phyloP scores from a whole-genome alignment of 2,113 vertebrate species.

The Egretta garzetta region DNA sequence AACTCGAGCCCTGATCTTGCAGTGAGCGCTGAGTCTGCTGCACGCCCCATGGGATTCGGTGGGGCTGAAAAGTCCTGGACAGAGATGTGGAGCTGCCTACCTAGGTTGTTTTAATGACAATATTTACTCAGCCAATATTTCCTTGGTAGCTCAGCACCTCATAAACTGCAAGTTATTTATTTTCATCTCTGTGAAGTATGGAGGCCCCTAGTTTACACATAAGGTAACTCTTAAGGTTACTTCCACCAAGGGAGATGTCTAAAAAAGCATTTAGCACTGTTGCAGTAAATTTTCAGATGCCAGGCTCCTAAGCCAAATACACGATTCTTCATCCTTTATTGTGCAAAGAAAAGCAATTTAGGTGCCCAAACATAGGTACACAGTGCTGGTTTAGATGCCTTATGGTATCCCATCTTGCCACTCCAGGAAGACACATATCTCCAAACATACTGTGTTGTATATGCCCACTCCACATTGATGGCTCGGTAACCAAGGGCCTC shows the following conservation, averaged over 20 bases:
- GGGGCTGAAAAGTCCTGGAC: rapidly evolving
- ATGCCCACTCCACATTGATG: not conserved
- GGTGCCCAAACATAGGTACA: not conserved
- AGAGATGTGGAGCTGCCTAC: not conserved
- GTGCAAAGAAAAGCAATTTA: not conserved
- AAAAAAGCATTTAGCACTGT: not conserved
- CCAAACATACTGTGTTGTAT: not conserved
- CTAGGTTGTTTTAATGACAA: not conserved
- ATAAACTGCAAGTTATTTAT: not conserved
- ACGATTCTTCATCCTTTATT: not conserved
- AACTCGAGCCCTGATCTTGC: not conserved
- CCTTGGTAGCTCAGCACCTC: not conserved
- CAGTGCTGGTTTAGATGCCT: not conserved
- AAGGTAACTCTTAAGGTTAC: not conserved
- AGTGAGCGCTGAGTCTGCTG: rapidly evolving
- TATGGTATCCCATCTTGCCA: not conserved
- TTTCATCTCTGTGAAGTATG: not conserved
- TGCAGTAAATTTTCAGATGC: not conserved
- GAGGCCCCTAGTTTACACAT: not conserved
- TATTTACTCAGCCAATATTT: not conserved
- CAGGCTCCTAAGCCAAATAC: not conserved
- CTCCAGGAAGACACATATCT: not conserved
- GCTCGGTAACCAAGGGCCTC: not conserved
- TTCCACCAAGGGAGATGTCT: not conserved
- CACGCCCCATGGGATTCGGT: not conserved